phyloP scores from a whole-genome alignment of 2,797 vertebrate genomes.

The Chloroceryle inda region DNA sequence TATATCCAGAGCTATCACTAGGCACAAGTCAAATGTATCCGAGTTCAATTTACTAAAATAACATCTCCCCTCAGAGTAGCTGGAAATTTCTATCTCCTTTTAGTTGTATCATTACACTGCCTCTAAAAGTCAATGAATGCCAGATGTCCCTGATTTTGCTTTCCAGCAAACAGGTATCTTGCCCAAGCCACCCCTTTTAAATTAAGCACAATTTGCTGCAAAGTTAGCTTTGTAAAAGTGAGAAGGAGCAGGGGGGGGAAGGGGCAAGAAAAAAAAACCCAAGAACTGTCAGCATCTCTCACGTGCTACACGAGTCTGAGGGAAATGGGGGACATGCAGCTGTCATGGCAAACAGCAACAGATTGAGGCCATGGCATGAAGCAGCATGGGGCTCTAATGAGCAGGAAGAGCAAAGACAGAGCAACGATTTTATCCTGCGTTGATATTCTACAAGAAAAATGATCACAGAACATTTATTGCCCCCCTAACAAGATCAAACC shows the following conservation, averaged over 20 bases:
- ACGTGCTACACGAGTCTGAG: conserved; percentile 30
- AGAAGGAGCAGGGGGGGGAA: neutral
- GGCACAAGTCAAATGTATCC: neutral
- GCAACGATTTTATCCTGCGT: conserved; percentile 56
- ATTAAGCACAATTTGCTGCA: conserved; percentile 29
- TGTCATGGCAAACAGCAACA: conserved; percentile 62
- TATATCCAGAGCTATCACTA: neutral
- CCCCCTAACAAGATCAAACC: conserved; percentile 43
- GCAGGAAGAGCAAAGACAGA: conserved; percentile 67
- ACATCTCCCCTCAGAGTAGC: neutral
- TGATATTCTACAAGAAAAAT: conserved; percentile 67
- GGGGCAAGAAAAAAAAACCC: neutral
- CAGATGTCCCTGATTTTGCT: conserved; percentile 43
- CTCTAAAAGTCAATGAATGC: conserved; percentile 60
- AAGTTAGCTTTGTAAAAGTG: conserved; percentile 13
- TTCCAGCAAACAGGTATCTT: conserved; percentile 59
- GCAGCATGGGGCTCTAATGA: conserved; percentile 42
- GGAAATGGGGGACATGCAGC: conserved; percentile 50
- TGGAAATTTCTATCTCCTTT: conserved; percentile 57
- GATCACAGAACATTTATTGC: conserved; percentile 66
- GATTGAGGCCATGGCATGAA: conserved; percentile 55
- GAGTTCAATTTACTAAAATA: conserved; percentile 42
- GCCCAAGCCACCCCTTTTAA: conserved; percentile 20
- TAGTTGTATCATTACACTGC: conserved; percentile 49
- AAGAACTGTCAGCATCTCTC: conserved; percentile 9